Percentiles rank a stretch among this genome's conserved stretches.
These are phyloP conservation scores for Phortica magna DNA, from an alignment of 2,888 invertebrate species.

Conservation along the genomic window DNA sequence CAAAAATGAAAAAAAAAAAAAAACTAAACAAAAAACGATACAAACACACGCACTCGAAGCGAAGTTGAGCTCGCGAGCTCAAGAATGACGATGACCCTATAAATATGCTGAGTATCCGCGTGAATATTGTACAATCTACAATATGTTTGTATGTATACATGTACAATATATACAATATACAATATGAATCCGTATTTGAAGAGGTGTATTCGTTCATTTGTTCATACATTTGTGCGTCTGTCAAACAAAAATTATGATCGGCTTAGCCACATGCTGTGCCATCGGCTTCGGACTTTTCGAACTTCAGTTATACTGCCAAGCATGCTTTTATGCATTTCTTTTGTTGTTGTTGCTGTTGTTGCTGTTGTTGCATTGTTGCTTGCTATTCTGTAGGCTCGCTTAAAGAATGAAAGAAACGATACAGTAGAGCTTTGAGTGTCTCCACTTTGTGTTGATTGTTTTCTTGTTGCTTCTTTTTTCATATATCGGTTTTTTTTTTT, in stretches of 20 bases:
- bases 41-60: background rate
- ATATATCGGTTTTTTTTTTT: background rate
- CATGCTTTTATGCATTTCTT: constrained; percentile 23
- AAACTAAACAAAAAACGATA: background rate
- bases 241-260: constrained; percentile 78
- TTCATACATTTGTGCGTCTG: constrained; percentile 72
- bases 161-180: background rate
- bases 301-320: background rate
- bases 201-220: constrained; percentile 63
- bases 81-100: constrained; percentile 16
- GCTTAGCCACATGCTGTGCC: constrained; percentile 77
- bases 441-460: constrained; percentile 70
- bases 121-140: background rate
- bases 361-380: background rate
- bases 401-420: constrained; percentile 19
- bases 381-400: constrained; percentile 13
- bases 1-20: background rate
- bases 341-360: constrained; percentile 12
- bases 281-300: constrained; percentile 44
- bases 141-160: background rate
- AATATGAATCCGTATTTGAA: constrained; percentile 20
- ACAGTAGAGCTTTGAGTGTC: constrained; percentile 73
- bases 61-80: background rate
- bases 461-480: constrained; percentile 52
- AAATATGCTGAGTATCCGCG: background rate